A percentile compares a stretch with the other conserved stretches of the same genome.
These are phyloP conservation scores for Sebastes baramenuke DNA, from an alignment of 2,797 vertebrate genomes.

Conservation along the genomic window DNA sequence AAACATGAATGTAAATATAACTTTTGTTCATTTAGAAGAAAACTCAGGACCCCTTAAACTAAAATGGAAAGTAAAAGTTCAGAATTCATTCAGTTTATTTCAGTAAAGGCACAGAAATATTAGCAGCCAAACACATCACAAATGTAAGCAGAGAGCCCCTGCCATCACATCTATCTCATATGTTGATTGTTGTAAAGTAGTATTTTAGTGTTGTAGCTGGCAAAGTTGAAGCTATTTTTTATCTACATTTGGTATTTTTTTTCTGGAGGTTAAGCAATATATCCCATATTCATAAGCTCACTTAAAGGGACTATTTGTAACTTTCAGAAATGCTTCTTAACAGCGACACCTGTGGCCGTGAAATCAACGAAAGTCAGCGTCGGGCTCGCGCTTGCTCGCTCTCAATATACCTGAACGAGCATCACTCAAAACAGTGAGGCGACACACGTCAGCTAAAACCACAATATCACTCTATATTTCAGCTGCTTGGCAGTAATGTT, in stretches of 20 bases:
- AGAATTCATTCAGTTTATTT: neutral
- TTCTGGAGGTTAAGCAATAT: neutral
- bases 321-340: too few species aligned
- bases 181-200: neutral
- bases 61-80: neutral
- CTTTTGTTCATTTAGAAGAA: neutral
- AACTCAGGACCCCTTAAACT: neutral
- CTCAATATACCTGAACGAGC: too few species aligned
- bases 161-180: neutral
- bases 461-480: too few species aligned
- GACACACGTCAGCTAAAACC: too few species aligned
- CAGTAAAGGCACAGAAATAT: neutral
- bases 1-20: neutral
- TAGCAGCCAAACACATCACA: neutral
- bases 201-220: neutral
- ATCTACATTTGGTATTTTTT: neutral
- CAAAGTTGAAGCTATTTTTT: neutral
- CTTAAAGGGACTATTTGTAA: neutral
- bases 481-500: too few species aligned
- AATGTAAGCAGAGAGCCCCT: neutral
- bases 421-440: too few species aligned
- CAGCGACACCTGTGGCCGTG: too few species aligned
- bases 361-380: too few species aligned
- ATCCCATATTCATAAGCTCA: neutral
- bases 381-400: too few species aligned